A percentile compares a stretch with the other conserved stretches of the same genome.
Conservation (phyloP, 1,140 invertebrate species). For the Drosophila oshimai region DNA sequence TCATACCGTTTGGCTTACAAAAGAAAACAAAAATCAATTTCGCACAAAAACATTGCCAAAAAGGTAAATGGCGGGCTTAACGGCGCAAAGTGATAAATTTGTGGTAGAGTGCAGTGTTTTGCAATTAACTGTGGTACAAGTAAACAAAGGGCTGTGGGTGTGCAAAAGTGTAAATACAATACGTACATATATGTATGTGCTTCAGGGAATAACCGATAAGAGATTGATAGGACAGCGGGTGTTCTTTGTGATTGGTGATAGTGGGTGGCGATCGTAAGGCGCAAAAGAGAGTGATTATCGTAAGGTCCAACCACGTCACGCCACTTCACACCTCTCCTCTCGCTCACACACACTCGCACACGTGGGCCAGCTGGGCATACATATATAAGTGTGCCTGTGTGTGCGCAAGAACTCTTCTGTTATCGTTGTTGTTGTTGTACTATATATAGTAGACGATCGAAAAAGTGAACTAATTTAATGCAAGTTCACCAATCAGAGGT, state of each 20-base stretch:
- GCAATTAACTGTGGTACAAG: background rate
- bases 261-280: conserved; percentile 12
- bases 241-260: conserved; percentile 33
- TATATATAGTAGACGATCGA: background rate
- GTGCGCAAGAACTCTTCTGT: conserved; percentile 25
- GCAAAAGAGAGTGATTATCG: conserved; percentile 10
- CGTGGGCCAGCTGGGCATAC: background rate
- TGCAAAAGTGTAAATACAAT: background rate
- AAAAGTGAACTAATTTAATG: conserved; percentile 20
- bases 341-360: background rate
- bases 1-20: conserved; percentile 23
- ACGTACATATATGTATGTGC: background rate
- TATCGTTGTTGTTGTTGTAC: conserved; percentile 9
- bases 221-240: conserved; percentile 9
- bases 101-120: background rate
- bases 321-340: background rate
- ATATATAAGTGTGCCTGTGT: background rate
- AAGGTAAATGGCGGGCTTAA: conserved; percentile 34
- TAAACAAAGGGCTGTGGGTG: background rate
- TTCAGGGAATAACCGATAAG: conserved; percentile 29
- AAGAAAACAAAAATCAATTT: conserved; percentile 34
- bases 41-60: conserved; percentile 58
- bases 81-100: background rate
- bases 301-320: conserved; percentile 23
- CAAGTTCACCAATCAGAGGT: background rate